Base-by-base conservation (phyloP, 2,113 vertebrate genomes). In the Coregonus clupeaformis region DNA sequence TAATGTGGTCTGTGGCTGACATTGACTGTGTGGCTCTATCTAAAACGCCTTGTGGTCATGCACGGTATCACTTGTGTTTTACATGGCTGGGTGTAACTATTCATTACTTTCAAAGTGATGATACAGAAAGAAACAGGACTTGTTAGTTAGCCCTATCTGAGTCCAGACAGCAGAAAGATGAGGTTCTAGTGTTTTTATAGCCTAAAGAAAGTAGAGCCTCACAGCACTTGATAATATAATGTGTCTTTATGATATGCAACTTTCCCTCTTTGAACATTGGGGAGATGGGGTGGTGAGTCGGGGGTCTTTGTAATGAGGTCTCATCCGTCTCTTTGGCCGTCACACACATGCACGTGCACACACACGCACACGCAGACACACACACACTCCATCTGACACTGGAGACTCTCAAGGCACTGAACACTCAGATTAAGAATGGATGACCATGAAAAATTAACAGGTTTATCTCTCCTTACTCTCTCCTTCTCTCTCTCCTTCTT, bases 401-500 rank as follows among this genome's bases (percentile, higher is more conserved):
- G 80, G 85, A 89, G 88, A 83, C 86, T 90, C 88, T 89, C 77
- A 85, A 85, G 90, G 90, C 83, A 85, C 83, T 78, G 79, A 87
- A 81, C 86, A 80, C 75, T 91, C 87, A 87, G 90, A 94, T 93
- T 93, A 93, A 77, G 83, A 86, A 80, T 65, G 84, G 83, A 88
- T 90, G 85, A 86, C 85, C 87, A 89, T 93, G 89, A 91, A 91
- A 92, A 92, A 93, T 92, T 89, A 91, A 90, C 90, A 90, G 89
- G 91, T 93, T 93, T 93, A 92, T 94, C 92, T 91, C 84, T 71
- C 30, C 32, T 47, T 66, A 73, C 75, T 45, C 76, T 29, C 66
- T 67, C 67, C 80, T 69, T 75, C 76, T 32, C 65, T 42, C 42
- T 65, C 65, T 63, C 47, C 65, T 74, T 69, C 71, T 69, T 80